These are phyloP conservation scores for Pleuronectes platessa DNA, from an alignment of 2,113 vertebrate species.

Conservation along the genomic window DNA sequence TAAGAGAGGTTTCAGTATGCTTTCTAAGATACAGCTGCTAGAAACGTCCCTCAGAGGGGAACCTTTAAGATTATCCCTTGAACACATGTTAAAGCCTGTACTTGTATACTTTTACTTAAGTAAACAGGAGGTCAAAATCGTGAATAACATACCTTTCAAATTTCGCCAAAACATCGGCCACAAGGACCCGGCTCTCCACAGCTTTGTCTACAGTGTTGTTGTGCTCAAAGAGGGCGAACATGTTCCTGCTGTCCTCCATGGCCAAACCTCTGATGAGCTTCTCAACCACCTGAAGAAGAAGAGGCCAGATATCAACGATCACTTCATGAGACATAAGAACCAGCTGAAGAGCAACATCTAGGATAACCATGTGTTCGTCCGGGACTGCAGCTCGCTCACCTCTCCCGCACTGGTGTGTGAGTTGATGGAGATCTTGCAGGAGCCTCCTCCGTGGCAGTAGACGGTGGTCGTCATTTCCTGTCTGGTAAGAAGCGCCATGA, in stretches of 20 bases:
- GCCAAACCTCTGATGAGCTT: slow-evolving; percentile 96
- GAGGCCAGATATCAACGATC: background rate
- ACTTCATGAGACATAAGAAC: background rate
- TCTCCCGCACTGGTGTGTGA: slow-evolving; percentile 87
- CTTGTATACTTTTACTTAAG: too few species aligned
- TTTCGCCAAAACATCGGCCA: slow-evolving; percentile 95
- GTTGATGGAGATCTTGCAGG: slow-evolving; percentile 95
- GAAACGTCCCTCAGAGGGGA: too few species aligned
- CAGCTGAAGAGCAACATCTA: background rate
- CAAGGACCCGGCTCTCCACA: slow-evolving; percentile 94
- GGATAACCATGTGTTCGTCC: too few species aligned
- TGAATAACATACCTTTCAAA: slow-evolving; percentile 90
- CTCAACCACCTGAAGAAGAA: slow-evolving; percentile 91
- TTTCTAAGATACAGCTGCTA: too few species aligned
- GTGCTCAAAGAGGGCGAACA: slow-evolving; percentile 98
- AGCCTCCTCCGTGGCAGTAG: slow-evolving; percentile 93
- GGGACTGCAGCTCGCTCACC: slow-evolving; percentile 38
- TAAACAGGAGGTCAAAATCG: background rate
- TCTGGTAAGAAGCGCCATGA: slow-evolving; percentile 88
- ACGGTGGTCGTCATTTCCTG: slow-evolving; percentile 86
- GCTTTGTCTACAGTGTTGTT: slow-evolving; percentile 91
- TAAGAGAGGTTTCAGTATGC: too few species aligned
- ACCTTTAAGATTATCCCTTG: too few species aligned
- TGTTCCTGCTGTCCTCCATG: slow-evolving; percentile 99
- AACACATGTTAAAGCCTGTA: too few species aligned